Evolutionary conservation across 2,113 vertebrate genomes (phyloP), one percentile per base, ranked within the genome.

Genomic region (Xiphophorus maculatus): DNA sequence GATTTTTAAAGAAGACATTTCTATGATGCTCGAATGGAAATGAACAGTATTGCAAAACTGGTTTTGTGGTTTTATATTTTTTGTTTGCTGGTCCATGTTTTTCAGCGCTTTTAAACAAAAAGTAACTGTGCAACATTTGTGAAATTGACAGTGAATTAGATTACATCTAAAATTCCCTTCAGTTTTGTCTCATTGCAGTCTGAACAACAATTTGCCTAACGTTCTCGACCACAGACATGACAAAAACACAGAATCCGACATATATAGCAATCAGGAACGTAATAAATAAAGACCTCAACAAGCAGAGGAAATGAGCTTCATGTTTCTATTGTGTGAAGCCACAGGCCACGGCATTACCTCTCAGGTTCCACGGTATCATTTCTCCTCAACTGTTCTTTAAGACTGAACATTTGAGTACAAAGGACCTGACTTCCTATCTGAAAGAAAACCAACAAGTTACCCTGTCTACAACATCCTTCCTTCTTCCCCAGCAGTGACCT

Each of bases 401-500:
- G 19, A 32, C 28, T 32, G 29, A 63, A 63, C 60, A 62, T 63
- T 28, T 32, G 35, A 51, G 11, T 40, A 64, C 85, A 88, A 91
- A 91, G 76, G 82, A 30, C 81, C 54, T 84, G 61, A 84, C 78
- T 72, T 85, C 62, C 83, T 90, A 87, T 93, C 86, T 87, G 67
- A 77, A 71, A 66, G 77, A 65, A 62, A 74, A 82, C 72, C 77
- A 88, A 88, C 85, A 68, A 82, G 70, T 89, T 80, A 84, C 70
- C 75, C 71, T 73, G 66, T 88, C 84, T 90, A 76, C 77, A 90
- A 90, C 80, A 70, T 81, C 79, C 79, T 84, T 72, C 63, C 77
- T 82, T 75, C 74, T 35, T 84, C 62, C 67, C 81, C 77, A 63
- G 85, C 84, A 84, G 71, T 80, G 84, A 90, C 90, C 84, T 85